Conservation (phyloP, 2,113 vertebrate genomes). For the Callaeas wilsoni region DNA sequence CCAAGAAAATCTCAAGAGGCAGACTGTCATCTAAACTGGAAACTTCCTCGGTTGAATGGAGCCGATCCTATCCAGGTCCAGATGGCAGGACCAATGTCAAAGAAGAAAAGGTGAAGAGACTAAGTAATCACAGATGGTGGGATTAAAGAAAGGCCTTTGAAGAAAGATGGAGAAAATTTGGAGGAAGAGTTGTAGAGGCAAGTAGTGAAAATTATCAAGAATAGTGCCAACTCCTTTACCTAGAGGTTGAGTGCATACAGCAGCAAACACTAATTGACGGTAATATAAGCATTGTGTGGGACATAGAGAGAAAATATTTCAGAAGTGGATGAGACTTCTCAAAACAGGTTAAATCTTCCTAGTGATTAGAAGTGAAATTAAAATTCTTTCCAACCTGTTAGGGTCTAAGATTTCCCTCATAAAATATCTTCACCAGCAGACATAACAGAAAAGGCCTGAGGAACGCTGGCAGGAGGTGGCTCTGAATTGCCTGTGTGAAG, state of each 20-base stretch:
- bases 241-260: background rate
- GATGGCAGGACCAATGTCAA: background rate
- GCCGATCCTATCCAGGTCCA: background rate
- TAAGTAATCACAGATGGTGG: background rate
- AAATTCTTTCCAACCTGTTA: background rate
- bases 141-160: background rate
- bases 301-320: background rate
- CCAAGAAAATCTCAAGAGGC: background rate
- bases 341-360: background rate
- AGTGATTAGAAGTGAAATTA: background rate
- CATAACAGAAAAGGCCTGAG: rapidly evolving
- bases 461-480: background rate
- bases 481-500: background rate
- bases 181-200: background rate
- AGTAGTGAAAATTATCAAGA: background rate
- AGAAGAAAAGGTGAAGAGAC: background rate
- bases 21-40: background rate
- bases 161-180: background rate
- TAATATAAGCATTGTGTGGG: background rate
- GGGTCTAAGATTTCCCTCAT: background rate
- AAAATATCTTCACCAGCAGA: background rate
- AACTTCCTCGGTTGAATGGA: background rate
- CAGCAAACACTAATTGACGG: background rate
- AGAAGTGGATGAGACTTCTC: background rate
- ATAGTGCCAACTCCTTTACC: background rate